These are phyloP conservation scores for Scaptodrosophila latifasciaeformis DNA, from an alignment of 2,888 invertebrate species.

Conservation along the genomic window DNA sequence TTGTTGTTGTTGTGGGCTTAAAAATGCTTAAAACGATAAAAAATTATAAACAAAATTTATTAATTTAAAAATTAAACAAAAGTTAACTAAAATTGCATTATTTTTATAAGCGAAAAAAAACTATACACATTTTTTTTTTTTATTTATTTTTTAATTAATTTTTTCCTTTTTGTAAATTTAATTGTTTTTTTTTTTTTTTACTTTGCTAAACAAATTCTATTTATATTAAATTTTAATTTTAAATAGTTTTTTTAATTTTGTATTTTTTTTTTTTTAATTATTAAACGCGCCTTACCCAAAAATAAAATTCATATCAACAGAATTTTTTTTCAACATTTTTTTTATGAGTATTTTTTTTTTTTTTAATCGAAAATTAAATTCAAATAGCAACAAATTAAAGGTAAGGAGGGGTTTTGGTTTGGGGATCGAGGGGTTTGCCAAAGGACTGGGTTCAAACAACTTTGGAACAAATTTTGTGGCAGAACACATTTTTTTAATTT, in stretches of 20 bases:
- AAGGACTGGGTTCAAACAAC: conserved; percentile 16
- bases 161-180: conserved; percentile 14
- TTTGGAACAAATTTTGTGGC: conserved; percentile 23
- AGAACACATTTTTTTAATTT: conserved; percentile 22
- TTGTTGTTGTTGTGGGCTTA: conserved; percentile 38
- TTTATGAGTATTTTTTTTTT: conserved; percentile 37
- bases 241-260: conserved; percentile 45
- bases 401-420: conserved; percentile 12
- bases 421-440: conserved; percentile 2
- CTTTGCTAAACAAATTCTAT: conserved; percentile 68
- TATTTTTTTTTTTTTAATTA: conserved; percentile 24
- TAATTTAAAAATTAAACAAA: conserved; percentile 65
- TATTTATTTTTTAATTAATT: conserved; percentile 10
- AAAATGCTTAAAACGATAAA: conserved; percentile 37
- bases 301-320: conserved; percentile 72
- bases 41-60: conserved; percentile 58
- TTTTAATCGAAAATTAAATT: conserved; percentile 35
- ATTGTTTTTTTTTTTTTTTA: conserved; percentile 32
- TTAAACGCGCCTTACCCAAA: conserved; percentile 50
- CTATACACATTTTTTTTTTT: conserved; percentile 53
- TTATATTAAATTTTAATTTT: conserved; percentile 66
- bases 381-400: conserved; percentile 46
- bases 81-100: conserved; percentile 69
- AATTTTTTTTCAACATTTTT: conserved; percentile 54
- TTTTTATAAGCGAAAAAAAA: conserved; percentile 56